Percentiles rank a stretch among this genome's conserved stretches.
phyloP scores from a whole-genome alignment of 1,140 invertebrate genomes.

The Protaetia brevitarsis region DNA sequence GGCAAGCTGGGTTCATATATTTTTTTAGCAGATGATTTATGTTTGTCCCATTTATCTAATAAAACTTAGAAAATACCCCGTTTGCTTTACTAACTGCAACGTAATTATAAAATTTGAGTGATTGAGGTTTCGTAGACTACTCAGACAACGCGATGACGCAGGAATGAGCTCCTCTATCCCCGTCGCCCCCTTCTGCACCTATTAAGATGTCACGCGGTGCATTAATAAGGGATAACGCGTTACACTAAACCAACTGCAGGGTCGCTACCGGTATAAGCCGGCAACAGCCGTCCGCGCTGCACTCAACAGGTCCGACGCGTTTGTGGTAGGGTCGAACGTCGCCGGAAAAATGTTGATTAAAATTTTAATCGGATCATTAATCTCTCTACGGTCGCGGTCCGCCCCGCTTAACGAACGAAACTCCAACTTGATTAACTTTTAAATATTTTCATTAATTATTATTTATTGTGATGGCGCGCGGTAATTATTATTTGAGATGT shows the following conservation, averaged over 20 bases:
- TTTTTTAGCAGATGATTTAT: no score
- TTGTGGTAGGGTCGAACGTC: neutral
- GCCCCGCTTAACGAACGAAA: slow-evolving; percentile 32
- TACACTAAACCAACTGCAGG: slow-evolving; percentile 32
- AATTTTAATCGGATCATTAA: slow-evolving; percentile 40
- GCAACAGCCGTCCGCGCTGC: slow-evolving; percentile 32
- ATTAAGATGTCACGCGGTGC: slow-evolving; percentile 34
- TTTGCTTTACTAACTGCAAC: no score
- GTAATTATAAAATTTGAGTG: no score
- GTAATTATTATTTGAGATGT: neutral
- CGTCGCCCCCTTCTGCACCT: slow-evolving; percentile 30
- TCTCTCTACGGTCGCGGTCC: slow-evolving; percentile 27
- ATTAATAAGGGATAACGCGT: slow-evolving; percentile 36
- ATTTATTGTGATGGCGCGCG: slow-evolving; percentile 28
- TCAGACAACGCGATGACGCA: no score
- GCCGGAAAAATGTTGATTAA: slow-evolving; percentile 36
- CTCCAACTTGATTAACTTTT: slow-evolving; percentile 34
- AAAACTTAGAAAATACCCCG: no score
- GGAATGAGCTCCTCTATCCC: no score
- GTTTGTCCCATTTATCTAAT: no score
- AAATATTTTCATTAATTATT: slow-evolving; percentile 31
- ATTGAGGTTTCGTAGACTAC: no score
- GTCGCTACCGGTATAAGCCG: neutral
- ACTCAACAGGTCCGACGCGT: neutral
- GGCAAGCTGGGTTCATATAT: no score